A percentile compares a stretch with the other conserved stretches of the same genome.
phyloP scores from a whole-genome alignment of 1,140 invertebrate genomes.

The Cotesia chilonis region DNA sequence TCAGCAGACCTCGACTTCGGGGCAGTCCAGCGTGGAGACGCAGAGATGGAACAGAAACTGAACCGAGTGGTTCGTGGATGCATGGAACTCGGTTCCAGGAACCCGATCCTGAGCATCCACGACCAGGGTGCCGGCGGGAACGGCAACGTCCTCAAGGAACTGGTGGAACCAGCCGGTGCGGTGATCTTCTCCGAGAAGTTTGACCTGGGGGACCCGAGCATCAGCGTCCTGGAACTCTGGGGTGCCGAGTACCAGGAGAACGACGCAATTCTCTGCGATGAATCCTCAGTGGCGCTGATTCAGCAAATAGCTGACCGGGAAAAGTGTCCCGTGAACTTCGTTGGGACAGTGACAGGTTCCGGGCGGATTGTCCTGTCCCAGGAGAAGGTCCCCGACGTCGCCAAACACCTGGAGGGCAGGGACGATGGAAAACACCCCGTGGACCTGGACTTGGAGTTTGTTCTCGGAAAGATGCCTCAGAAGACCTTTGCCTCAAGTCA shows the following conservation, averaged over 20 bases:
- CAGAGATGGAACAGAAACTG: slow-evolving; percentile 98
- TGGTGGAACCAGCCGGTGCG: slow-evolving; percentile 93
- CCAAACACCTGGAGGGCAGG: slow-evolving; percentile 56
- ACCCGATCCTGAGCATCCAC: slow-evolving; percentile 94
- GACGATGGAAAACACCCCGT: slow-evolving; percentile 72
- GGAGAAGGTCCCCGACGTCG: slow-evolving; percentile 60
- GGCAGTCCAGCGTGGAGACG: slow-evolving; percentile 96
- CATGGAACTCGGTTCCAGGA: slow-evolving; percentile 79
- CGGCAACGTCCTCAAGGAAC: slow-evolving; percentile 97
- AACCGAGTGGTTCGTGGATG: slow-evolving; percentile 94
- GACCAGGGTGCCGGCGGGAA: slow-evolving; percentile 98
- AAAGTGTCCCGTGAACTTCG: slow-evolving; percentile 91
- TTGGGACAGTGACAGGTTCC: slow-evolving; percentile 89
- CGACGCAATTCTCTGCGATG: slow-evolving; percentile 83
- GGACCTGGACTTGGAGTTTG: slow-evolving; percentile 87
- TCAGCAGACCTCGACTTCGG: slow-evolving; percentile 90
- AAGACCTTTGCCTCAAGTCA: slow-evolving; percentile 72
- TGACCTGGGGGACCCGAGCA: slow-evolving; percentile 92
- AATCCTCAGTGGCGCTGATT: slow-evolving; percentile 72
- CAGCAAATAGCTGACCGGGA: slow-evolving; percentile 83
- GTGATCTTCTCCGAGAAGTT: slow-evolving; percentile 89
- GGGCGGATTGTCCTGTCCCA: slow-evolving; percentile 83
- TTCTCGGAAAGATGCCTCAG: slow-evolving; percentile 87
- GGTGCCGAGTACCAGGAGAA: slow-evolving; percentile 99
- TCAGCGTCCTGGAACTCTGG: slow-evolving; percentile 94